These are phyloP conservation scores for Ectemnius cavifrons DNA, from an alignment of 2,888 invertebrate species.

Conservation along the genomic window DNA sequence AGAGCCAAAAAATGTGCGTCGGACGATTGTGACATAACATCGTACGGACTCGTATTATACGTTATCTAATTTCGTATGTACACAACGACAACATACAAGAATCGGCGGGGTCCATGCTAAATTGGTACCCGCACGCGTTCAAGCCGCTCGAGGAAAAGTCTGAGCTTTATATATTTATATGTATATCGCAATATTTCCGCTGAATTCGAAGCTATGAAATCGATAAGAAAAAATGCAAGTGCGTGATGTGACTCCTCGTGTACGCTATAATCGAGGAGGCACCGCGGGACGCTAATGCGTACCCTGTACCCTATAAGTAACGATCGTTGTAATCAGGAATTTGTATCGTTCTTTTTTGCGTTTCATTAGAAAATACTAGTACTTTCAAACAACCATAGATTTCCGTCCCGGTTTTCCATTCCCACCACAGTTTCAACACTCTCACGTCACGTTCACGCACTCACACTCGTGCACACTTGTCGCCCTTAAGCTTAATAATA, in stretches of 20 bases:
- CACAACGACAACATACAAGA: conserved; percentile 45
- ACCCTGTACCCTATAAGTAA: neutral
- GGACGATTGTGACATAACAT: conserved; percentile 18
- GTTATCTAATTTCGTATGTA: conserved; percentile 33
- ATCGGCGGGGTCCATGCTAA: conserved; percentile 32
- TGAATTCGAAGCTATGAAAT: conserved; percentile 28
- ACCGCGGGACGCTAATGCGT: conserved; percentile 1
- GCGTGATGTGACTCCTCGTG: neutral
- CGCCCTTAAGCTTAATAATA: conserved; percentile 67
- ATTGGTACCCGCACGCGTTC: conserved; percentile 19
- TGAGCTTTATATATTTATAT: conserved; percentile 1
- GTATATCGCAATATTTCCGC: neutral
- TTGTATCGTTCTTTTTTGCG: conserved; percentile 29
- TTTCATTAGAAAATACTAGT: conserved; percentile 54
- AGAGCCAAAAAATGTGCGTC: neutral
- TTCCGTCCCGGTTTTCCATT: conserved; percentile 6
- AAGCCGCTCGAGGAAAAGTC: conserved; percentile 15
- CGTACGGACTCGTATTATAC: conserved; percentile 8
- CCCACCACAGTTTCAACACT: conserved; percentile 44
- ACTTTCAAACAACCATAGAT: conserved; percentile 44
- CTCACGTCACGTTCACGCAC: conserved; percentile 52
- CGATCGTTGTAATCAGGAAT: conserved; percentile 22
- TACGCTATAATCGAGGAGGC: neutral
- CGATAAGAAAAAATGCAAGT: conserved; percentile 34
- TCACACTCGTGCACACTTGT: conserved; percentile 31